Evolutionary conservation across 2,888 invertebrate genomes (phyloP).

Genomic region (Erpobdella octoculata): DNA sequence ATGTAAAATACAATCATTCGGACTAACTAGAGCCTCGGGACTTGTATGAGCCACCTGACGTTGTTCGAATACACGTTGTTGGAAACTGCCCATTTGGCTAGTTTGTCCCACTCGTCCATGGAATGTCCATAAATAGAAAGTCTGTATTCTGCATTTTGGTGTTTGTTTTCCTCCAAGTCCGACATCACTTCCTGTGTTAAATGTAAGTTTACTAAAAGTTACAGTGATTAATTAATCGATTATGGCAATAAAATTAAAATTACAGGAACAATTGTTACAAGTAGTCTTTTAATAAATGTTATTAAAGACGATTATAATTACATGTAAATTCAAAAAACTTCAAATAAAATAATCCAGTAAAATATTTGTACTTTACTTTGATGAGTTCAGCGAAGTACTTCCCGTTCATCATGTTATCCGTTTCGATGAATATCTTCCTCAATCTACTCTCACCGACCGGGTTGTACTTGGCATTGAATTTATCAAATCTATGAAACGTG

Average conservation of each 20-base stretch:
- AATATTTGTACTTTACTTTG: slow-evolving; percentile 56
- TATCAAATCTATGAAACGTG: slow-evolving; percentile 97
- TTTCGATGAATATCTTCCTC: slow-evolving; percentile 95
- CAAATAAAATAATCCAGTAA: background rate
- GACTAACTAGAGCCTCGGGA: slow-evolving; percentile 88
- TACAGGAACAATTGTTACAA: background rate
- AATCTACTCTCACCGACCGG: slow-evolving; percentile 78
- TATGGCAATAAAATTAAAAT: background rate
- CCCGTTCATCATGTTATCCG: slow-evolving; percentile 89
- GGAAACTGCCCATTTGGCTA: slow-evolving; percentile 90
- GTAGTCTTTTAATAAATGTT: background rate
- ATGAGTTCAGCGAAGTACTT: slow-evolving; percentile 95
- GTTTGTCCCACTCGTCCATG: slow-evolving; percentile 86
- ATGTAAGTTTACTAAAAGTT: background rate
- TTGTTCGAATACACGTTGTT: slow-evolving; percentile 89
- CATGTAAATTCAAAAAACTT: background rate
- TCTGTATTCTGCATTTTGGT: slow-evolving; percentile 91
- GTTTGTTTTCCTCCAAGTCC: slow-evolving; percentile 95
- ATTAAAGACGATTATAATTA: background rate
- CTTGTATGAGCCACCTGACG: slow-evolving; percentile 92
- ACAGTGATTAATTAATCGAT: background rate
- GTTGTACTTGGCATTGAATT: slow-evolving; percentile 98
- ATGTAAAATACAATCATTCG: too few relatives aligned
- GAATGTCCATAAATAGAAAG: slow-evolving; percentile 93
- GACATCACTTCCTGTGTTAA: slow-evolving; percentile 84